Base-by-base conservation (phyloP, 1,140 invertebrate genomes). In the Argopecten irradians region DNA sequence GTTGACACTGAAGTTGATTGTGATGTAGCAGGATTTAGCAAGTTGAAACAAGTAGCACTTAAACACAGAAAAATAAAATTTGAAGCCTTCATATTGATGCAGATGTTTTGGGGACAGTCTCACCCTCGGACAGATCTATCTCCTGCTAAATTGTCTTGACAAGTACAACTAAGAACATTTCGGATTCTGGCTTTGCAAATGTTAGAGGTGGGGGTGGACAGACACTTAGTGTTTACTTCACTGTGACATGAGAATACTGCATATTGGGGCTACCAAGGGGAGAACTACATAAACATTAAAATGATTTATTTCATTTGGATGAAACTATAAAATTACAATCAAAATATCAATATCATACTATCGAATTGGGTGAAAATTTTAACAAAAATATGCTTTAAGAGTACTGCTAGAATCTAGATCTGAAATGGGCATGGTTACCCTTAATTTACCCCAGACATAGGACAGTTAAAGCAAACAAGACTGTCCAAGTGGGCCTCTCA, bases 191-290 rank as follows among this genome's bases (percentile, higher is more conserved):
- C 5, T 71, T n/a, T 71, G 14, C n/a, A 71, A 28, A 71, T 7
- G 55, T 71, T n/a, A n/a, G 28, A 28, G 55, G 55, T 71, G 55
- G 55, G 55, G 55, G 55, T 71, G 55, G 55, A 71, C 55, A 71
- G 22, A 71, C 55, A 71, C 55, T n/a, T 71, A 71, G n/a, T 71
- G 16, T 28, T 71, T 71, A 71, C 28, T 71, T 71, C 55, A 28
- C 16, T 16, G 11, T 71, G 55, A 71, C 55, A n/a, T 71, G 55
- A 71, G 22, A 71, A n/a, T 1, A n/a, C 55, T 71, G 55, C 55
- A 71, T 11, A 28, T 71, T 11, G 55, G 16, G 55, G 55, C 28
- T 39, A 13, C n/a, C 13, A 39, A 5, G 36, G 13, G 36, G 36
- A 13, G 36, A 39, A 39, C 36, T 13, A 13, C 36, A 39, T 39